Conservation (phyloP, 2,113 vertebrate species). For the Halichoeres trimaculatus region DNA sequence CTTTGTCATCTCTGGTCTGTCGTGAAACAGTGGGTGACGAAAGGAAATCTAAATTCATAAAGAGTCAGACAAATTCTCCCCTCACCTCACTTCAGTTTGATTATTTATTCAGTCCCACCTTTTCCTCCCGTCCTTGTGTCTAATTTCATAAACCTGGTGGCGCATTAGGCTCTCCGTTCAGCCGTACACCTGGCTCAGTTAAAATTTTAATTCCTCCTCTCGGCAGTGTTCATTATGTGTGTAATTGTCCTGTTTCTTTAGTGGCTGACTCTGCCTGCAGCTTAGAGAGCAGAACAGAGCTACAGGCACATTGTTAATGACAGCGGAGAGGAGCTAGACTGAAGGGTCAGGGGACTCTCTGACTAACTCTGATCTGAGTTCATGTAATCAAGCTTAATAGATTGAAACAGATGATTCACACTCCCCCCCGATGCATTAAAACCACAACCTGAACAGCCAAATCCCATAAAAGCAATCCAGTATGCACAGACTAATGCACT, state of each 20-base stretch:
- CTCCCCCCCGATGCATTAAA: background rate
- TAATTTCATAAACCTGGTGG: conserved; percentile 43
- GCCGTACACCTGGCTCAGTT: conserved; percentile 30
- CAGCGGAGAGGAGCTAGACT: conserved; percentile 6
- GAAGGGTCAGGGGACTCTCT: conserved; percentile 1
- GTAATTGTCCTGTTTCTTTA: conserved; percentile 49
- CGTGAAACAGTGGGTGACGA: background rate
- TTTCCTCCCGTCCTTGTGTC: conserved; percentile 23
- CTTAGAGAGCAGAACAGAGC: conserved; percentile 38
- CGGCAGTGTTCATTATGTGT: conserved; percentile 29
- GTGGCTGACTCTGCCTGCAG: conserved; percentile 30
- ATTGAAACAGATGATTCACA: conserved; percentile 24
- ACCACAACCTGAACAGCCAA: background rate
- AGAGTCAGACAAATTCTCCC: background rate
- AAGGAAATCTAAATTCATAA: conserved; percentile 19
- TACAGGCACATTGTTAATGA: conserved; percentile 32
- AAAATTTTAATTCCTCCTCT: conserved; percentile 28
- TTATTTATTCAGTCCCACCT: conserved; percentile 28
- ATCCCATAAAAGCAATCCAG: background rate
- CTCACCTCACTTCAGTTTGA: conserved; percentile 5
- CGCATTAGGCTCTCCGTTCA: conserved; percentile 4
- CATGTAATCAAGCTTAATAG: conserved; percentile 13
- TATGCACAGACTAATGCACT: background rate
- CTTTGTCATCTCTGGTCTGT: background rate
- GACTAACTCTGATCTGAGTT: conserved; percentile 2